Conservation (phyloP, 2,888 invertebrate species). For the Nomada goodeniana region DNA sequence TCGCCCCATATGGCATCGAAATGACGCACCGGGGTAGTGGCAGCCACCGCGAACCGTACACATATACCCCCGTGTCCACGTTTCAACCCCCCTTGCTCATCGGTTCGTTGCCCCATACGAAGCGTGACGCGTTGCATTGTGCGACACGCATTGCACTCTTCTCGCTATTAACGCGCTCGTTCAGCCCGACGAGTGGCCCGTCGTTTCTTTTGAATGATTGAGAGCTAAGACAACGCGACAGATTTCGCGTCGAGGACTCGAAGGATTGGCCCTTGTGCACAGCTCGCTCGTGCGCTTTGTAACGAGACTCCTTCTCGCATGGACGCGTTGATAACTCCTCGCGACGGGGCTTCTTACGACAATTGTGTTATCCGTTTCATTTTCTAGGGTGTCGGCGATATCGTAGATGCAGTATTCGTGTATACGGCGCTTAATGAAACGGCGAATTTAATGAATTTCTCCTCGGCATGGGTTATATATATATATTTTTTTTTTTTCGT, state of each 20-base stretch:
- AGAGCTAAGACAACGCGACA: constrained; percentile 70
- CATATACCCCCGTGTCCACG: no score
- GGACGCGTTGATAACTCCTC: constrained; percentile 11
- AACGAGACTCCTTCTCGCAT: constrained; percentile 35
- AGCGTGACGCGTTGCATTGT: constrained; percentile 66
- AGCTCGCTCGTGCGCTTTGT: constrained; percentile 26
- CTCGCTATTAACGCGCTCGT: constrained; percentile 65
- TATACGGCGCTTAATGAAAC: no score
- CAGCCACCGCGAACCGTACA: constrained; percentile 37
- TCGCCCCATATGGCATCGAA: constrained; percentile 77
- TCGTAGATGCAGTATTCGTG: no score
- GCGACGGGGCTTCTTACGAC: no score
- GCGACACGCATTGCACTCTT: constrained; percentile 65
- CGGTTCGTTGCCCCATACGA: constrained; percentile 28
- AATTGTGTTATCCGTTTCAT: no score
- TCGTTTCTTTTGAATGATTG: constrained; percentile 71
- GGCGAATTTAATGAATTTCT: no score
- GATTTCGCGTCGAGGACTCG: constrained; percentile 56
- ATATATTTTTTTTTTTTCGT: no score
- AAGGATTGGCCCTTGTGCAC: constrained; percentile 49
- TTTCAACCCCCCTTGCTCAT: not conserved
- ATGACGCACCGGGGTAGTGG: constrained; percentile 70
- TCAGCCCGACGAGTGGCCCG: constrained; percentile 53
- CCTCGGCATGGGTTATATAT: no score
- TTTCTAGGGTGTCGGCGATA: no score